These are phyloP conservation scores for Hesperophylax magnus DNA, from an alignment of 1,140 invertebrate species.

Conservation along the genomic window DNA sequence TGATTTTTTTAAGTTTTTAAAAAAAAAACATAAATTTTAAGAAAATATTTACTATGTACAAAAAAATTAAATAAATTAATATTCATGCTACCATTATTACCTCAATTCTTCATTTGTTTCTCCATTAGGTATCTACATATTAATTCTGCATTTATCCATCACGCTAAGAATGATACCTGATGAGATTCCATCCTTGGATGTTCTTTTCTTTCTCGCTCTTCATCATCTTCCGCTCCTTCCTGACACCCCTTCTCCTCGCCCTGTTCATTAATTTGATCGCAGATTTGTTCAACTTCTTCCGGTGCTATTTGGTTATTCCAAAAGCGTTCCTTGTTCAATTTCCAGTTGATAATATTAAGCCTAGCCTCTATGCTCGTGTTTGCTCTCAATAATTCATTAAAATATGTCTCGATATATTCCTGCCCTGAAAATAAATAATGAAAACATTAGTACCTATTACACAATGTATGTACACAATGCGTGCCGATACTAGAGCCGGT, in stretches of 20 bases:
- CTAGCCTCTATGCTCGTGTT: conserved; percentile 22
- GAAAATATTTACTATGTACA: too few species aligned
- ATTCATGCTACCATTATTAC: too few species aligned
- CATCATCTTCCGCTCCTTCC: background rate
- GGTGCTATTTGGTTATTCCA: background rate
- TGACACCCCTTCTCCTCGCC: background rate
- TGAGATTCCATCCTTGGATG: too few species aligned
- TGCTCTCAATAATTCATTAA: conserved; percentile 28
- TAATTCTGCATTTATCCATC: too few species aligned
- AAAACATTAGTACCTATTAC: background rate
- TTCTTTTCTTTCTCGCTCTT: background rate
- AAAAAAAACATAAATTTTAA: too few species aligned
- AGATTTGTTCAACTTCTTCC: background rate
- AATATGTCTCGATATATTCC: conserved; percentile 41
- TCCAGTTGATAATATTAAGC: conserved; percentile 66
- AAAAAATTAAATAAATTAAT: too few species aligned
- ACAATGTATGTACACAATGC: background rate
- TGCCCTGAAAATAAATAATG: conserved; percentile 25
- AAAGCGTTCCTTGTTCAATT: conserved; percentile 26
- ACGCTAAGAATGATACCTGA: too few species aligned
- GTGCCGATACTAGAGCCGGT: too few species aligned
- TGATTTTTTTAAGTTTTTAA: too few species aligned
- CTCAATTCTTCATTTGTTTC: too few species aligned
- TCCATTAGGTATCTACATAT: too few species aligned
- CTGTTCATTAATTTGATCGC: background rate